Evolutionary conservation across 2,888 invertebrate species (phyloP).

Genomic region (Spialia ferax): DNA sequence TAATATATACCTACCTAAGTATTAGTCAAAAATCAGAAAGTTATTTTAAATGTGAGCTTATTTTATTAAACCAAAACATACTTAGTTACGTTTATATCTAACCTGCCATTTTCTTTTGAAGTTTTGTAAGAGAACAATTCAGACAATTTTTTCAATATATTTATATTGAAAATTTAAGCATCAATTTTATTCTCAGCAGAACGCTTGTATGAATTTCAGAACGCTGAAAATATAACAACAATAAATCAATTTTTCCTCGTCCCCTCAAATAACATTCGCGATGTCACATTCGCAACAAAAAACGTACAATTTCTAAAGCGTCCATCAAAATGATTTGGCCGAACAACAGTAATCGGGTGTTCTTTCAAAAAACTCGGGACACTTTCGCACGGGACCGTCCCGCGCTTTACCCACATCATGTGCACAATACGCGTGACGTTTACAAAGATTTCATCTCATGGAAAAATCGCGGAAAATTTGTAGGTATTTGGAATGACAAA

Average conservation of each 20-base stretch:
- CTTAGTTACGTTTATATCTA: no score
- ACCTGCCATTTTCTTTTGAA: no score
- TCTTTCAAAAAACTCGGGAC: constrained; percentile 72
- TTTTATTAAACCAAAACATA: no score
- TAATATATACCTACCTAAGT: no score
- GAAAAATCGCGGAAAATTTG: constrained; percentile 53
- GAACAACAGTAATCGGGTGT: constrained; percentile 63
- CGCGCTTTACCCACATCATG: constrained; percentile 74
- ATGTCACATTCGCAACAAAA: constrained; percentile 60
- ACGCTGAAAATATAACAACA: constrained; percentile 3
- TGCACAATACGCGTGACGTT: constrained; percentile 65
- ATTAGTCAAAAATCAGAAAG: no score
- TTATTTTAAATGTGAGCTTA: no score
- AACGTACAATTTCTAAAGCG: constrained; percentile 69
- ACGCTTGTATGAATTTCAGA: background rate
- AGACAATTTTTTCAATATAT: no score
- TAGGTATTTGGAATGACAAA: constrained; percentile 58
- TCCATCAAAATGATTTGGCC: constrained; percentile 76
- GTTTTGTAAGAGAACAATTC: no score
- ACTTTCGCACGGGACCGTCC: constrained; percentile 63
- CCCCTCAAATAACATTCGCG: constrained; percentile 12
- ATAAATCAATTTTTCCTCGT: constrained; percentile 9
- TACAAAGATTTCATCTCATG: constrained; percentile 62
- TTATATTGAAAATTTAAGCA: no score
- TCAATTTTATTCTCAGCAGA: background rate